Evolutionary conservation across 1,140 invertebrate genomes (phyloP), one percentile per base, ranked within the genome.

Genomic region (Acromyrmex charruanus): DNA sequence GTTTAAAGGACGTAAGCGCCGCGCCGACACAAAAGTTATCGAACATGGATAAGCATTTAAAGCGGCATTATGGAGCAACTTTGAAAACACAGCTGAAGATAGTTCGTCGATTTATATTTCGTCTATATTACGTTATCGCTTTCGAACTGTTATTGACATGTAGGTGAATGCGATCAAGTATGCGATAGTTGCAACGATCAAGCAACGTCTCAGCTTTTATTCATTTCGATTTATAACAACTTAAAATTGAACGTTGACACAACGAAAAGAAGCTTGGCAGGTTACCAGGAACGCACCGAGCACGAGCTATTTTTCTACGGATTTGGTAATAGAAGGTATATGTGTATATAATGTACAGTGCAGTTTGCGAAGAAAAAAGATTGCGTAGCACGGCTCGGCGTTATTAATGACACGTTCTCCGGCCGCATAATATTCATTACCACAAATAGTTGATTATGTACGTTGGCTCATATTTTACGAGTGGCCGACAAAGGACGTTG

Each of bases 401-500:
- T 94, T 95, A 95, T 95, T 95, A 95, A 95, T 95, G 94, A 94
- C 93, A 91, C 90, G 85, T 91, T 89, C 92, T 91, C 91, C 77
- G 88, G 91, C 90, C 93, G 94, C 93, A 94, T 94, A 94, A 94
- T 94, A 94, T 95, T 95, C 94, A 94, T 94, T 95, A 94, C 94
- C 93, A 94, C 93, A 94, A 94, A 94, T 93, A 94, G 93, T 95
- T 95, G 94, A 95, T 94, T 94, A 95, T 94, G 94, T 94, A 94
- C 94, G 94, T 94, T 92, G 92, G 84, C 93, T 94, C 93, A 92
- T 94, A 94, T 94, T 94, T 94, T 94, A 94, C 92, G 89, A 91
- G 90, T 92, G 91, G 92, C 94, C 94, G 94, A 95, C 94, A 95
- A 94, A 95, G 94, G 93, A 93, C 91, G 92, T 86, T 93, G 92